Percentiles rank a stretch among this genome's conserved stretches.
Evolutionary conservation across 2,888 invertebrate genomes (phyloP).

Genomic region (Patella depressa): DNA sequence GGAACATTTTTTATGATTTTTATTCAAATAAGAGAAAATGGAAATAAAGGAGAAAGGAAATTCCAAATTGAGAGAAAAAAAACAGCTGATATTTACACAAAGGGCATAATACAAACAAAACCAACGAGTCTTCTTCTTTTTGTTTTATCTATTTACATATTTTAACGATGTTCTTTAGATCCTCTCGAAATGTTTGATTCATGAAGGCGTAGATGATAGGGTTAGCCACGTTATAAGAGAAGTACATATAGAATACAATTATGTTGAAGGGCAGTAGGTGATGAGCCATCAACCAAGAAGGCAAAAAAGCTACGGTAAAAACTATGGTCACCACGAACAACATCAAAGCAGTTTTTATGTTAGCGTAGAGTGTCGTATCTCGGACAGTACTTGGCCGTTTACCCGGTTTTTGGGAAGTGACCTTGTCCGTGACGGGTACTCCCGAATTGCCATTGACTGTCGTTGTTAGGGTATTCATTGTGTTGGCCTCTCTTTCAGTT

Average conservation of each 20-base stretch:
- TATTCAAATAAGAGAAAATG: no score
- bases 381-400: conserved; percentile 36
- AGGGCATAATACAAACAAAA: no score
- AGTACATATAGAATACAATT: conserved; percentile 68
- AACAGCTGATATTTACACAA: no score
- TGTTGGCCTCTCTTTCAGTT: conserved; percentile 9
- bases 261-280: conserved; percentile 47
- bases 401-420: conserved; percentile 19
- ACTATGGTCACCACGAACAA: conserved; percentile 69
- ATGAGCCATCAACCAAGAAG: conserved; percentile 65
- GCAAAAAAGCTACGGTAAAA: conserved; percentile 67
- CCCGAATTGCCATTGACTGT: conserved; percentile 4
- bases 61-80: no score
- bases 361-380: conserved; percentile 51
- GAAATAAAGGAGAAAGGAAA: no score
- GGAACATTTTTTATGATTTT: no score
- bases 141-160: conserved; percentile 20
- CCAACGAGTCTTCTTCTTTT: no score
- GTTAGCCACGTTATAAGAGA: conserved; percentile 68
- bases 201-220: conserved; percentile 70
- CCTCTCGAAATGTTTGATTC: conserved; percentile 67
- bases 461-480: background rate
- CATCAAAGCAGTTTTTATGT: conserved; percentile 69
- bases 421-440: background rate
- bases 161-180: conserved; percentile 47